These are phyloP conservation scores for Xiphophorus hellerii DNA, from an alignment of 2,113 vertebrate species.

Conservation along the genomic window DNA sequence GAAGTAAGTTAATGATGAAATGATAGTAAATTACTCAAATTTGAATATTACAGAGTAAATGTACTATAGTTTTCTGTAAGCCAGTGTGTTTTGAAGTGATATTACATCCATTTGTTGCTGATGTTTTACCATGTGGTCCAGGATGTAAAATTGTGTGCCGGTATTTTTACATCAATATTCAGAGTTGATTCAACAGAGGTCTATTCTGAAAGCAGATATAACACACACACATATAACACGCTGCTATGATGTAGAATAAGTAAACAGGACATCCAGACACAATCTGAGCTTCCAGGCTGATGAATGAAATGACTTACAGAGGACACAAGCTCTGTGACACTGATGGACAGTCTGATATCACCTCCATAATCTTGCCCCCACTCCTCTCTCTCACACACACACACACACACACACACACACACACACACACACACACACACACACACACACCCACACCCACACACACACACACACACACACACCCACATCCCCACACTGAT, in stretches of 20 bases:
- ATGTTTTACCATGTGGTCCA: too few species aligned
- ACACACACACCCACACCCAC: not conserved
- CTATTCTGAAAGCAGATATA: conserved; percentile 19
- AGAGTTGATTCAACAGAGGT: conserved; percentile 19
- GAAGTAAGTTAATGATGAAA: too few species aligned
- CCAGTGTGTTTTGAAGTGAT: too few species aligned
- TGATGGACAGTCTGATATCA: conserved; percentile 78
- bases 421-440: conserved; percentile 11
- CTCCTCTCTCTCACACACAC: conserved; percentile 15
- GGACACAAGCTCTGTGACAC: conserved; percentile 69
- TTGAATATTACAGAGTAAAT: too few species aligned
- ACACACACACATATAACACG: conserved; percentile 9
- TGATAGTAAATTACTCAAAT: too few species aligned
- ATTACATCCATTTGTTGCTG: too few species aligned
- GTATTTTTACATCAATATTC: not conserved
- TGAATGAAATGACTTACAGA: conserved; percentile 72
- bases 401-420: not conserved
- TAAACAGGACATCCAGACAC: conserved; percentile 46
- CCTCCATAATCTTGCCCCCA: conserved; percentile 65
- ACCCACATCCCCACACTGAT: conserved; percentile 1
- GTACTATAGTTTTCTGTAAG: too few species aligned
- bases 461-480: conserved; percentile 11
- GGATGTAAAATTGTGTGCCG: not conserved
- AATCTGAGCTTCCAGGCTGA: conserved; percentile 54
- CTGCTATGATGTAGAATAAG: conserved; percentile 40